These are phyloP conservation scores for Apocheima hispidaria DNA, from an alignment of 2,888 invertebrate genomes.

Conservation along the genomic window DNA sequence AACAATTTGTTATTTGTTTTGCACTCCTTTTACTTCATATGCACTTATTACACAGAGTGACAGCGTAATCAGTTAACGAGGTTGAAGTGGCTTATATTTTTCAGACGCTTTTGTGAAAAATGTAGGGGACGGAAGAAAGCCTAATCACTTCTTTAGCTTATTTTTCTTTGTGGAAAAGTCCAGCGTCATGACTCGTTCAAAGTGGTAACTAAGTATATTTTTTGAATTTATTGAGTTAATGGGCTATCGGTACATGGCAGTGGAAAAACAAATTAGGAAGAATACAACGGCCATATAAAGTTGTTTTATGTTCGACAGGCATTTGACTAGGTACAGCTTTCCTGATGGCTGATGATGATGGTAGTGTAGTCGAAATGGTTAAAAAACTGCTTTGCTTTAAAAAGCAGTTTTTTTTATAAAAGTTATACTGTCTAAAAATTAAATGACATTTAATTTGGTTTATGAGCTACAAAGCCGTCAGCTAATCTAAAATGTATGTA, in stretches of 20 bases:
- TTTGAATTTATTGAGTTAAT: not conserved
- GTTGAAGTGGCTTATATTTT: slow-evolving; percentile 36
- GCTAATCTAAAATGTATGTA: slow-evolving; percentile 25
- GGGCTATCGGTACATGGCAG: not conserved
- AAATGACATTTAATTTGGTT: not conserved
- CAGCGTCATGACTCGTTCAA: slow-evolving; percentile 46
- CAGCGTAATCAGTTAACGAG: slow-evolving; percentile 38
- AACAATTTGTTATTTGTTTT: slow-evolving; percentile 1
- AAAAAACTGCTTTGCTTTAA: no score
- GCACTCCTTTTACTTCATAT: not conserved
- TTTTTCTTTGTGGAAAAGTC: slow-evolving; percentile 48
- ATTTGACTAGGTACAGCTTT: no score
- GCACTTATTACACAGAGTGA: not conserved
- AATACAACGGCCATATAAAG: no score
- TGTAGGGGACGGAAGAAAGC: slow-evolving; percentile 47
- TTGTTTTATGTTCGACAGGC: no score
- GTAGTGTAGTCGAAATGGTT: no score
- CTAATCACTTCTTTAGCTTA: slow-evolving; percentile 52
- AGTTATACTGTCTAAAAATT: not conserved
- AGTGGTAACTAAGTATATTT: slow-evolving; percentile 34
- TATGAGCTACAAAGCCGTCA: not conserved
- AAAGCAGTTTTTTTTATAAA: no score
- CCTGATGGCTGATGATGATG: no score
- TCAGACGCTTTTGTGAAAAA: slow-evolving; percentile 35
- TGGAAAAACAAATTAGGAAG: no score